Evolutionary conservation across 2,797 vertebrate genomes (phyloP), one percentile per base, ranked within the genome.

Genomic region (Gallinago stenura): DNA sequence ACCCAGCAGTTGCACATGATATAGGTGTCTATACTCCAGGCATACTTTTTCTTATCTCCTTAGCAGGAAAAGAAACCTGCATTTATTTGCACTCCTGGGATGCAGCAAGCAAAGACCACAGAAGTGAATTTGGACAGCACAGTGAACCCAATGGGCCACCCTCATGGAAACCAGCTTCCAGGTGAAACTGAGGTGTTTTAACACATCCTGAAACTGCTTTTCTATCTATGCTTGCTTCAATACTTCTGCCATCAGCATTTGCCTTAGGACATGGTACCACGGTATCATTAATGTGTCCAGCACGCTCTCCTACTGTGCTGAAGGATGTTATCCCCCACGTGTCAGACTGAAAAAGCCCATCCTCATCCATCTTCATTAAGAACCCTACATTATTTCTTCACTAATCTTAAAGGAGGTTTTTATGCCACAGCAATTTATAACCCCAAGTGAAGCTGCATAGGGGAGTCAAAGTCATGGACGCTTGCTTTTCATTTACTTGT

Each of bases 401-500:
- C 20, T 69, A 37, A 75, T 51, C 64, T 71, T 65, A 87, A 54
- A 8, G 43, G 65, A 93, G 61, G 46, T 87, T 89, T 93, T 85
- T 75, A 83, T 65, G 78, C 56, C 71, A 75, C 64, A 46, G 69
- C 39, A 80, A 87, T 87, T 87, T 69, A 73, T 80, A 80, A 45
- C 54, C 53, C 35, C 64, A 58, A 68, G 87, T 45, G 83, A 95
- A 92, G 64, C 31, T 75, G 50, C 7, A 25, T 2, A 80, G 43
- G 9, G 9, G 43, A 94, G 70, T 79, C 66, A 61, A 85, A 95
- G 65, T 65, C 80, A 76, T 33, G 70, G 85, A 85, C 54, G 76
- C 51, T 82, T 79, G 33, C 58, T 89, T 93, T 83, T 89, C 68
- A 57, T 83, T 90, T 64, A 77, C 60, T 84, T 83, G 35, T n/a